phyloP scores from a whole-genome alignment of 2,113 vertebrate genomes.

The Sakesphorus luctuosus region DNA sequence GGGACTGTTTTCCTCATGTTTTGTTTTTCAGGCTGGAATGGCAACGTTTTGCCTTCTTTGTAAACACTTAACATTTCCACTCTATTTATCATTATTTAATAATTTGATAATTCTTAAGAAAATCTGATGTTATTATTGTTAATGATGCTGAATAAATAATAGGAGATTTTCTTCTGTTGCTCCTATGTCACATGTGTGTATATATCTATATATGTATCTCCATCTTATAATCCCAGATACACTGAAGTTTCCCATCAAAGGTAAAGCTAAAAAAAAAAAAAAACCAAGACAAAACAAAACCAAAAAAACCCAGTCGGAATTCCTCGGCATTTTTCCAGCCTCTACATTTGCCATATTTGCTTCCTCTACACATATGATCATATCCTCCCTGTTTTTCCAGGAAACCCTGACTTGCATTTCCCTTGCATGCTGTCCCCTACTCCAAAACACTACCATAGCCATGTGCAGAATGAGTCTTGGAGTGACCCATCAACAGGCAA shows the following conservation, averaged over 20 bases:
- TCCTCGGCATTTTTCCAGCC: background rate
- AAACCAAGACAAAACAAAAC: background rate
- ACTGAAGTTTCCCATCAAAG: background rate
- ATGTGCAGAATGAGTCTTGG: accelerated
- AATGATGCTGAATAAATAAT: background rate
- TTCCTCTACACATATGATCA: background rate
- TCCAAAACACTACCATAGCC: background rate
- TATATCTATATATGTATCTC: no score
- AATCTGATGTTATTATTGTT: background rate
- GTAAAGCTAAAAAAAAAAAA: background rate
- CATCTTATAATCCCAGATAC: background rate
- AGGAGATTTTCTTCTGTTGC: background rate
- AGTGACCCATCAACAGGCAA: background rate
- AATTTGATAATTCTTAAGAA: background rate
- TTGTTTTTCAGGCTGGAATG: background rate
- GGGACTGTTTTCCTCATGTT: background rate
- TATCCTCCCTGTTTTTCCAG: background rate
- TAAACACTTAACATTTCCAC: background rate
- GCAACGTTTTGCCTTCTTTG: background rate
- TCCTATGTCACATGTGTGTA: background rate
- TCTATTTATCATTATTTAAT: background rate
- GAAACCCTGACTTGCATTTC: background rate
- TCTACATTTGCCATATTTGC: background rate
- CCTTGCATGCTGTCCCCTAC: background rate
- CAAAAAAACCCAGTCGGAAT: background rate